Evolutionary conservation across 2,888 invertebrate species (phyloP).

Genomic region (Chymomyza fuscimana): DNA sequence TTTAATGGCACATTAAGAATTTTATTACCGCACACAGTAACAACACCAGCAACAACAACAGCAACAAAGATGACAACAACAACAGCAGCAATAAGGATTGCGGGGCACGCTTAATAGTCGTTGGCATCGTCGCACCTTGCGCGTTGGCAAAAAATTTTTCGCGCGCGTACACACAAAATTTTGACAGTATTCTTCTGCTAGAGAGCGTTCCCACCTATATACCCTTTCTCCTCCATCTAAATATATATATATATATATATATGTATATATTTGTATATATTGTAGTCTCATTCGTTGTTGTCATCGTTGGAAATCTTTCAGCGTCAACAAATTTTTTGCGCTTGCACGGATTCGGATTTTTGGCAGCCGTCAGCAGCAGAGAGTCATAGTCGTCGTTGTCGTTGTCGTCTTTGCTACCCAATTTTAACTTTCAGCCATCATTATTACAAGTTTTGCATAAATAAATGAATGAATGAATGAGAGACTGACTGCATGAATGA

Average conservation of each 20-base stretch:
- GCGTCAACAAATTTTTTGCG: constrained; percentile 60
- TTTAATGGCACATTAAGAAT: constrained; percentile 79
- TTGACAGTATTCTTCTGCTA: constrained; percentile 44
- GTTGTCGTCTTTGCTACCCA: neutral
- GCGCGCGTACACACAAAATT: constrained; percentile 65
- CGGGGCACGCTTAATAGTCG: constrained; percentile 49
- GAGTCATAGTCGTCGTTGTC: neutral
- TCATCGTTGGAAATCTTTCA: constrained; percentile 55
- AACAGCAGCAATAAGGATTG: constrained; percentile 19
- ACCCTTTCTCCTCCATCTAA: neutral
- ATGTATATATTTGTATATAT: neutral
- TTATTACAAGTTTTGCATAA: constrained; percentile 72
- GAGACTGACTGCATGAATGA: constrained; percentile 25
- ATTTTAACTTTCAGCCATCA: constrained; percentile 38
- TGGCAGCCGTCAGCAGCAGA: constrained; percentile 1
- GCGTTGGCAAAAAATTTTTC: constrained; percentile 36
- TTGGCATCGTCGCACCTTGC: constrained; percentile 58
- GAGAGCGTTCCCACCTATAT: neutral
- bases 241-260: neutral
- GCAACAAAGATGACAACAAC: constrained; percentile 19
- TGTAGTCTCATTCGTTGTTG: neutral
- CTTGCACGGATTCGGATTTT: constrained; percentile 46
- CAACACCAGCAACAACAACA: constrained; percentile 23
- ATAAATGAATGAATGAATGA: constrained; percentile 61
- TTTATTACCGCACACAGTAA: constrained; percentile 72